phyloP scores from a whole-genome alignment of 2,113 vertebrate species.

The Mystacornis crossleyi region DNA sequence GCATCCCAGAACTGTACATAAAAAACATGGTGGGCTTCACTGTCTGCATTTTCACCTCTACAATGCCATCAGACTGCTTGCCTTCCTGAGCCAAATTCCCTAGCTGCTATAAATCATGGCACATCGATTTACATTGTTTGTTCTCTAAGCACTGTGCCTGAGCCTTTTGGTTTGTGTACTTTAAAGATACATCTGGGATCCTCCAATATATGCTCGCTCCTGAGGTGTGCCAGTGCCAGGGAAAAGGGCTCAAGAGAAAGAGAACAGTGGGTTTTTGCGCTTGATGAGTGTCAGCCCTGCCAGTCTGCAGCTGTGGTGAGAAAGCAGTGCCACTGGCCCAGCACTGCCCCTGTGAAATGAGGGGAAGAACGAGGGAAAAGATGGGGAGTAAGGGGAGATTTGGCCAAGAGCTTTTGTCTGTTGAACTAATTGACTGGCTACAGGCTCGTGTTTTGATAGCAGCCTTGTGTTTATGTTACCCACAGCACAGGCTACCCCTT shows the following conservation, averaged over 20 bases:
- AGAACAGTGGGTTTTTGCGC: not conserved
- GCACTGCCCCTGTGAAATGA: not conserved
- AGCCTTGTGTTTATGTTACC: not conserved
- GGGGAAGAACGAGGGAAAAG: not conserved
- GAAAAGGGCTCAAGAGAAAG: not conserved
- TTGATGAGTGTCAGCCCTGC: fast-evolving
- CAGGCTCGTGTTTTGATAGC: not conserved
- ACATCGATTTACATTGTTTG: not conserved
- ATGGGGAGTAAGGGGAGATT: not conserved
- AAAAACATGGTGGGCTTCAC: not conserved
- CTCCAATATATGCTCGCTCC: not conserved
- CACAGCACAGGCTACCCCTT: not conserved
- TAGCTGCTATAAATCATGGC: not conserved
- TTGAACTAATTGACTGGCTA: not conserved
- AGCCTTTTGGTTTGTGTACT: not conserved
- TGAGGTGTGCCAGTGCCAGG: not conserved
- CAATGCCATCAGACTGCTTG: not conserved
- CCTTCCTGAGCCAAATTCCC: not conserved
- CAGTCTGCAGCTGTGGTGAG: not conserved
- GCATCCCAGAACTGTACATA: not conserved
- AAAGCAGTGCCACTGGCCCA: not conserved
- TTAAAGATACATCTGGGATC: not conserved
- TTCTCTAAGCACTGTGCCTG: not conserved
- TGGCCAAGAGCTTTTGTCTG: not conserved
- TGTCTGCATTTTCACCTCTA: slow-evolving; percentile 1